Evolutionary conservation across 2,888 invertebrate species (phyloP), one percentile per base, ranked within the genome.

Genomic region (Drosophila bunnanda): DNA sequence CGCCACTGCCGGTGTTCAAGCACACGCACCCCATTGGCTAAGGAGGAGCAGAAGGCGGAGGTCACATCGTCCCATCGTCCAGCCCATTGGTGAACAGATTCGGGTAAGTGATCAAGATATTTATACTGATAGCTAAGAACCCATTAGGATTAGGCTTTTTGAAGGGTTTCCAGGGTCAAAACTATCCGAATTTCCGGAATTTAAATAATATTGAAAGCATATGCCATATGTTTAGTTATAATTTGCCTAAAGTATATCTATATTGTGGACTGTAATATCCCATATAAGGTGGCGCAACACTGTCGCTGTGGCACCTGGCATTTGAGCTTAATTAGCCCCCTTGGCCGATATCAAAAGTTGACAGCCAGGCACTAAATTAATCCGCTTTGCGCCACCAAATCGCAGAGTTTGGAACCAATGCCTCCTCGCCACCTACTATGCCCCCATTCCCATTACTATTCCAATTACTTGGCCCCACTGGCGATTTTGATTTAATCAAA

Each of bases 11-110:
- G 50, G 84, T 90, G 43, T 89, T 90, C 66, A 92, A 91, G 80
- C 91, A 90, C 34, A 82, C 90, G 61, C 90, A 90, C 80, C 92
- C 91, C 54, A 80, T 89, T 71, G 91, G 91, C 66, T 91, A 92
- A 91, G 58, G 17, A 10, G 25, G 4, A 43, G 43, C 3, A 43
- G 13, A 3, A 15, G 41, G 13, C 7, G 43, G 3, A 22, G 43
- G 15, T 22, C 22, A 4, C 25, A 25, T 22, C 2, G 15, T 25
- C 15, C 48, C 50, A n/a, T n/a, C 50, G 25, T n/a, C n/a, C 20
- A 43, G 13, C 13, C 41, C 39, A 53, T 39, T 32, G n/a, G 34
- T 54, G 38, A 56, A 38, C 53, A 74, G 65, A 74, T 66, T 74
- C 34, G 46, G 82, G 80, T 84, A 54, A 82, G 85, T 79, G 34